These are phyloP conservation scores for Oceanodroma tethys DNA, from an alignment of 2,113 vertebrate species.

Conservation along the genomic window DNA sequence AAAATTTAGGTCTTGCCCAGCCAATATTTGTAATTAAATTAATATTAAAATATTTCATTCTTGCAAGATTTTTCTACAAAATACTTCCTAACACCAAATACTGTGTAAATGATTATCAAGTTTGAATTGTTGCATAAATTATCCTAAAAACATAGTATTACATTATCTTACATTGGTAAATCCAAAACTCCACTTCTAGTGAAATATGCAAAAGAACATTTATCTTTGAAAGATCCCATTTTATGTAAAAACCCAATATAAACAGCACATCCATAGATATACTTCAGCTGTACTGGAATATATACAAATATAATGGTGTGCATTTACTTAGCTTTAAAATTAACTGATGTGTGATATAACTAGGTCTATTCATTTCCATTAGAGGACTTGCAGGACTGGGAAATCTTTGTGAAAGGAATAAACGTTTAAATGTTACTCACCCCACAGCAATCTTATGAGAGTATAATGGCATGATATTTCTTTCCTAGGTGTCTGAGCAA, in stretches of 20 bases:
- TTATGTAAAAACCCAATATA: background rate
- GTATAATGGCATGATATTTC: background rate
- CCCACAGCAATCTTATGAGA: background rate
- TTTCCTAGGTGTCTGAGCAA: slow-evolving; percentile 86
- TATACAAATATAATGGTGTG: background rate
- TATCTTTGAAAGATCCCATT: background rate
- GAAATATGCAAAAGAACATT: background rate
- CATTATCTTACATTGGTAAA: background rate
- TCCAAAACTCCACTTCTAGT: background rate
- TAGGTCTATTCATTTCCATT: background rate
- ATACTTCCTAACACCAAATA: background rate
- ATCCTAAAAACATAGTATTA: background rate
- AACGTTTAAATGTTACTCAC: background rate
- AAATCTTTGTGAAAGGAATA: background rate
- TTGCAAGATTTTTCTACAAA: background rate
- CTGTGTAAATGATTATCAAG: background rate
- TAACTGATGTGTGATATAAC: background rate
- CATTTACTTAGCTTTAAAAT: background rate
- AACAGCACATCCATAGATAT: background rate
- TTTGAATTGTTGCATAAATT: background rate
- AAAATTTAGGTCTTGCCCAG: background rate
- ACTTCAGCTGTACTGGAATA: background rate
- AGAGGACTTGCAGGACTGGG: background rate
- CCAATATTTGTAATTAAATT: background rate
- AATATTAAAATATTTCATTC: background rate